Percentiles rank a stretch among this genome's conserved stretches.
These are phyloP conservation scores for Rhopilema esculentum DNA, from an alignment of 30 jellyfish, hydroid and myxozoan genomes.

Conservation along the genomic window DNA sequence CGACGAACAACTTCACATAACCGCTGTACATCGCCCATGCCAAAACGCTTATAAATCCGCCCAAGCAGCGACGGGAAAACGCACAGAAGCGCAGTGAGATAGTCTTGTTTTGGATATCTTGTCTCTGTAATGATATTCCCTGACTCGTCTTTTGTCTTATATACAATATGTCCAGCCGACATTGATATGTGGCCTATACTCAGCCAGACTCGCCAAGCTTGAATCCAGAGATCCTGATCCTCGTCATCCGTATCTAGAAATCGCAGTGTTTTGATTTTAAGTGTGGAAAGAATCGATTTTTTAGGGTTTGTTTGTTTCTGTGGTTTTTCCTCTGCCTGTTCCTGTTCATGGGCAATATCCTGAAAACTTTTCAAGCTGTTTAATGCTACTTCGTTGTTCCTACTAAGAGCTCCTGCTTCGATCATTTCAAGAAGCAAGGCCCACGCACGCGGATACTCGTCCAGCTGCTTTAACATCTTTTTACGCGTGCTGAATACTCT, in stretches of 20 bases:
- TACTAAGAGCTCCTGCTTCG: conserved; percentile 89
- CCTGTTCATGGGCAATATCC: conserved; percentile 82
- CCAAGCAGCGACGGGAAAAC: conserved; percentile 92
- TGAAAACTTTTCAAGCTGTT: conserved; percentile 93
- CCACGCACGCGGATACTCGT: conserved; percentile 96
- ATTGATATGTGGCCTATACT: conserved; percentile 84
- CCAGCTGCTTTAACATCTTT: conserved; percentile 56
- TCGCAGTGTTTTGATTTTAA: conserved; percentile 52
- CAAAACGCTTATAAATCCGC: conserved; percentile 87
- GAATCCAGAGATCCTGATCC: conserved; percentile 88
- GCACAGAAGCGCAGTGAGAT: conserved; percentile 79
- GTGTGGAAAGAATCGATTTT: conserved; percentile 17
- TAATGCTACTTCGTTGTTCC: conserved; percentile 90
- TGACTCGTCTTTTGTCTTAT: conserved; percentile 68
- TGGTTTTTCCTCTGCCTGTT: conserved; percentile 32
- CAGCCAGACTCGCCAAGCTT: conserved; percentile 98
- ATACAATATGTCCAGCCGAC: conserved; percentile 75
- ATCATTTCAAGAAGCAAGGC: conserved; percentile 90
- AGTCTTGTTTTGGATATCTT: conserved; percentile 87
- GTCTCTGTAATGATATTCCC: conserved; percentile 71
- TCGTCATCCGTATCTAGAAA: conserved; percentile 62
- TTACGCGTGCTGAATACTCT: conserved; percentile 89
- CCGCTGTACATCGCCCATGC: conserved; percentile 93
- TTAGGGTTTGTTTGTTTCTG: conserved; percentile 5
- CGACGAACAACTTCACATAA: conserved; percentile 80